These are phyloP conservation scores for Etheostoma cragini DNA, from an alignment of 2,113 vertebrate genomes.

Conservation along the genomic window DNA sequence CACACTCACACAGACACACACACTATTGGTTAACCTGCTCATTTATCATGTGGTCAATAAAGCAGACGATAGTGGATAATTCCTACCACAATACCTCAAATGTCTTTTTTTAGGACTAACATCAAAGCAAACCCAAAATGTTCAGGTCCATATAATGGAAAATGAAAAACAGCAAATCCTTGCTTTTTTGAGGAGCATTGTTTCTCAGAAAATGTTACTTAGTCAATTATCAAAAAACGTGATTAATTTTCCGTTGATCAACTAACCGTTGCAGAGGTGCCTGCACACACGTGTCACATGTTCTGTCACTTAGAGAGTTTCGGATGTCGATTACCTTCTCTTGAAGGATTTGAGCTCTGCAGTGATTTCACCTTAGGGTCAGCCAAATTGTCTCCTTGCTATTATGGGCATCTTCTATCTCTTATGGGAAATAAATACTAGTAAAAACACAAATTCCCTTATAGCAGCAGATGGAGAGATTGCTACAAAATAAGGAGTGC, in stretches of 20 bases:
- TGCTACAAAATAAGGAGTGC: neutral
- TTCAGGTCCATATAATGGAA: neutral
- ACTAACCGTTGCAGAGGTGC: neutral
- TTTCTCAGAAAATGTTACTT: neutral
- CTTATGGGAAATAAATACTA: neutral
- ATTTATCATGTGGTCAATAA: neutral
- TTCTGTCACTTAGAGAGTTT: neutral
- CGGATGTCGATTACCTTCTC: conserved; percentile 6
- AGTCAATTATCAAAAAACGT: too few relatives aligned
- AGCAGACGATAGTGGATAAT: too few relatives aligned
- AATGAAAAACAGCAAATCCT: neutral
- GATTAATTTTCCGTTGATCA: neutral
- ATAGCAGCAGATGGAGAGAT: neutral
- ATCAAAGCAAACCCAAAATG: neutral
- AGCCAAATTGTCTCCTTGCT: neutral
- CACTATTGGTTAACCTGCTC: neutral
- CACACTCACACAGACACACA: neutral
- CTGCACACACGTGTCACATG: neutral
- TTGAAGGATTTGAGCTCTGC: neutral
- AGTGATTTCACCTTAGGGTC: neutral
- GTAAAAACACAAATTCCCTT: neutral
- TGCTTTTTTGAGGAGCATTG: neutral
- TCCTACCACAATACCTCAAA: neutral
- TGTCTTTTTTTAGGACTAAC: neutral
- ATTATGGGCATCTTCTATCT: neutral